Conservation (phyloP, 2,888 invertebrate genomes). For the Notodonta ziczac region DNA sequence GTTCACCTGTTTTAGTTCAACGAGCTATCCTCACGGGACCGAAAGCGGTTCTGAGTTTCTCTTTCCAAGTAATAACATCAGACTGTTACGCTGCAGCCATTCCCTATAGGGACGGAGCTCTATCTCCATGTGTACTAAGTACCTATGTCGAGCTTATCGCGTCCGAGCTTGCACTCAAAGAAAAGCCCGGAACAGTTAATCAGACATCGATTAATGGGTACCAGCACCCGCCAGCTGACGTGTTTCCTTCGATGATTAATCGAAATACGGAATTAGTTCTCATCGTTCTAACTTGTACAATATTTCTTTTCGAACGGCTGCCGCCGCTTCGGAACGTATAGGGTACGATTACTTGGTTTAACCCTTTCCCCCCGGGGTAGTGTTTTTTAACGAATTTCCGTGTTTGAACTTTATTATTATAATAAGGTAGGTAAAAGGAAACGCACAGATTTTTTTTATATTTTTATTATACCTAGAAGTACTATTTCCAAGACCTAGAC, state of each 20-base stretch:
- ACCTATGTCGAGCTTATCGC: conserved; percentile 10
- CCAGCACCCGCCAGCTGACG: conserved; percentile 38
- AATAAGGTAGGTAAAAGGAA: too few species aligned
- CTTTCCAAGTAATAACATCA: conserved; percentile 24
- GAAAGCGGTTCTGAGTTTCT: conserved; percentile 35
- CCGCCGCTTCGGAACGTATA: conserved; percentile 16
- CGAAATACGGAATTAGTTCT: conserved; percentile 35
- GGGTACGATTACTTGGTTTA: conserved; percentile 5
- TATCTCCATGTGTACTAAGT: conserved; percentile 8
- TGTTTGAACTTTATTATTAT: too few species aligned
- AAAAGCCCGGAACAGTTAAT: conserved; percentile 40
- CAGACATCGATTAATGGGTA: conserved; percentile 36
- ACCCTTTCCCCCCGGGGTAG: too few species aligned
- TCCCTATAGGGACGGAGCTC: conserved; percentile 19
- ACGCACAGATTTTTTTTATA: too few species aligned
- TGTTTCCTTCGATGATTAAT: conserved; percentile 43
- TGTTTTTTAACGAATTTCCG: too few species aligned
- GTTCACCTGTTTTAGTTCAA: conserved; percentile 15
- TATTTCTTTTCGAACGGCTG: conserved; percentile 38
- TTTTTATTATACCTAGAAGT: too few species aligned
- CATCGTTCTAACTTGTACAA: conserved; percentile 30
- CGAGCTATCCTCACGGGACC: conserved; percentile 27
- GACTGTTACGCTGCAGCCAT: conserved; percentile 20
- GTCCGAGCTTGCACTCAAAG: conserved; percentile 18
- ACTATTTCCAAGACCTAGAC: too few species aligned